Evolutionary conservation across 2,888 invertebrate species (phyloP).

Genomic region (Dusona sp.): DNA sequence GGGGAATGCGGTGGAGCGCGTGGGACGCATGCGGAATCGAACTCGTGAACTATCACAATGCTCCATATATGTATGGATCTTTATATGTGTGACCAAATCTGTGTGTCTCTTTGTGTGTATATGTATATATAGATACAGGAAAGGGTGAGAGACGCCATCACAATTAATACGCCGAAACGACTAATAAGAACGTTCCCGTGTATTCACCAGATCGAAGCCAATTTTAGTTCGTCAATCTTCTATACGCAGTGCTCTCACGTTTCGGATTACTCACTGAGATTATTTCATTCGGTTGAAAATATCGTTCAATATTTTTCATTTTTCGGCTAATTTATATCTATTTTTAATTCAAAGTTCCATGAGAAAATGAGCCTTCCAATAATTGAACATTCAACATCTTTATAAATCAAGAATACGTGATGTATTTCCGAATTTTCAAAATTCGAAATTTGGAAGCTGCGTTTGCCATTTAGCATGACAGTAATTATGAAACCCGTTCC

Average conservation of each 20-base stretch:
- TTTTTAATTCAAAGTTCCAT: too few species aligned
- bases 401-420: too few species aligned
- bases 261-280: background rate
- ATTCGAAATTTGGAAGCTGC: too few species aligned
- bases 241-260: background rate
- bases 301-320: background rate
- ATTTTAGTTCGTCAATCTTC: slow-evolving; percentile 3
- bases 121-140: background rate
- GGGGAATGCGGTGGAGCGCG: slow-evolving; percentile 73
- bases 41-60: slow-evolving; percentile 53
- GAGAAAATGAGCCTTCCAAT: background rate
- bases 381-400: too few species aligned
- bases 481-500: too few species aligned
- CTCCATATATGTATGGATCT: background rate
- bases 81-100: background rate
- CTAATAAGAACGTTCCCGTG: slow-evolving; percentile 53
- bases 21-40: slow-evolving; percentile 76
- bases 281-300: background rate
- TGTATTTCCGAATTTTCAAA: too few species aligned
- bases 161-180: slow-evolving; percentile 67
- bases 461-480: too few species aligned
- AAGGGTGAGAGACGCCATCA: slow-evolving; percentile 56
- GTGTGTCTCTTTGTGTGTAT: background rate
- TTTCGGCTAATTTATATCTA: too few species aligned
- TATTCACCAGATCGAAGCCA: background rate